Conservation (phyloP, 2,888 invertebrate genomes). For the Papilio demoleus region DNA sequence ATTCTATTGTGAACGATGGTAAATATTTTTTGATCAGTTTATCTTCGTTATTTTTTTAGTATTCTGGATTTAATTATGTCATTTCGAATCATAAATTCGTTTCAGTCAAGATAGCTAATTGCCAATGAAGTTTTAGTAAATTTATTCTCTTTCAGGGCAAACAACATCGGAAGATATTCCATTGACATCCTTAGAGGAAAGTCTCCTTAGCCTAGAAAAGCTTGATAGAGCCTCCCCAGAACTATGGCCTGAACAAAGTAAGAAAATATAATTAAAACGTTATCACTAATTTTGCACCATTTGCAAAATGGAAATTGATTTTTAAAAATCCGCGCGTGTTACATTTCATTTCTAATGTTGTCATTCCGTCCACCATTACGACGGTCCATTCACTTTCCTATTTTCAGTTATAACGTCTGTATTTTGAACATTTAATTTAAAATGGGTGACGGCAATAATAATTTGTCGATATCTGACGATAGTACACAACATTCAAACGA, state of each 20-base stretch:
- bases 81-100: background rate
- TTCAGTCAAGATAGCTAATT: background rate
- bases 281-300: conserved; percentile 36
- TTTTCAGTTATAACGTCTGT: conserved; percentile 70
- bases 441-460: conserved; percentile 65
- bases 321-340: conserved; percentile 77
- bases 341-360: conserved; percentile 64
- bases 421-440: conserved; percentile 66
- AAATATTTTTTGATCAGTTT: conserved; percentile 49
- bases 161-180: conserved; percentile 78
- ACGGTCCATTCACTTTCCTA: conserved; percentile 52
- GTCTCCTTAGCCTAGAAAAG: conserved; percentile 94
- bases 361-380: conserved; percentile 64
- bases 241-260: conserved; percentile 98
- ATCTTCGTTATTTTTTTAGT: conserved; percentile 29
- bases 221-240: conserved; percentile 97
- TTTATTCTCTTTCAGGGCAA: conserved; percentile 64
- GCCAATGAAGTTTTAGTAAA: background rate
- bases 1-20: conserved; percentile 85
- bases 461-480: conserved; percentile 58
- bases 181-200: conserved; percentile 86
- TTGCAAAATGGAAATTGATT: conserved; percentile 47
- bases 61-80: background rate
- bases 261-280: conserved; percentile 60
- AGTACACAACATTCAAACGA: conserved; percentile 65